Evolutionary conservation across 2,888 invertebrate genomes (phyloP).

Genomic region (Teleiodes luculella): DNA sequence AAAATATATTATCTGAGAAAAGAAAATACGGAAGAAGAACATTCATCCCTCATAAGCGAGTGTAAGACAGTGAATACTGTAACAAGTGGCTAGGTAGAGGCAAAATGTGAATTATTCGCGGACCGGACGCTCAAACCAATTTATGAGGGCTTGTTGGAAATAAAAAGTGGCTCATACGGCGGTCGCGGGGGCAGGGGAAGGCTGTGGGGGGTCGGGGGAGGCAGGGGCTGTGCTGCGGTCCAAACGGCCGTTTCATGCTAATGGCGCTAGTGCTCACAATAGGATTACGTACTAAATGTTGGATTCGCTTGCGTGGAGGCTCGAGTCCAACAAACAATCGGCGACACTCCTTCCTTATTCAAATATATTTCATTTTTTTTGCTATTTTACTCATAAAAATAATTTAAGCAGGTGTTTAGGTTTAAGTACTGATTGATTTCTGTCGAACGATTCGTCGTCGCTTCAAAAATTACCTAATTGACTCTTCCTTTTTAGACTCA

Average conservation of each 20-base stretch:
- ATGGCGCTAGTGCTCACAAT: conserved; percentile 57
- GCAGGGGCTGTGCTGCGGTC: conserved; percentile 28
- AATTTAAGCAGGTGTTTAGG: no score
- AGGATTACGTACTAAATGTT: conserved; percentile 49
- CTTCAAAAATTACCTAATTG: no score
- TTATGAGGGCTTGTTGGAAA: conserved; percentile 45
- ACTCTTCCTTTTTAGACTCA: no score
- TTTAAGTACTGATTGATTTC: no score
- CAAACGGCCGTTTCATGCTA: conserved; percentile 58
- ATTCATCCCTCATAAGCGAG: conserved; percentile 20
- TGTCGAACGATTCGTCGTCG: no score
- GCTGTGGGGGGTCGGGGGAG: conserved; percentile 11
- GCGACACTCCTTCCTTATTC: background rate
- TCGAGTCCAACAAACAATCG: conserved; percentile 4
- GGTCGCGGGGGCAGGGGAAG: conserved; percentile 11
- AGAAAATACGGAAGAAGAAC: background rate
- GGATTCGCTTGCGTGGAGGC: conserved; percentile 21
- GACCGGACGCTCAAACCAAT: conserved; percentile 44
- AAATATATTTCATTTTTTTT: background rate
- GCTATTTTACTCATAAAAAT: no score
- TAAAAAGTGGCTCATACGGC: conserved; percentile 42
- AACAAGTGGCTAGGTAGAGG: conserved; percentile 27
- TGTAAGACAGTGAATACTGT: conserved; percentile 26
- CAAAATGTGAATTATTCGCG: conserved; percentile 38
- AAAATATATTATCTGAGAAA: background rate